Percentiles rank a stretch among this genome's conserved stretches.
phyloP scores from a whole-genome alignment of 2,113 vertebrate genomes.

The Leptocoma aspasia region DNA sequence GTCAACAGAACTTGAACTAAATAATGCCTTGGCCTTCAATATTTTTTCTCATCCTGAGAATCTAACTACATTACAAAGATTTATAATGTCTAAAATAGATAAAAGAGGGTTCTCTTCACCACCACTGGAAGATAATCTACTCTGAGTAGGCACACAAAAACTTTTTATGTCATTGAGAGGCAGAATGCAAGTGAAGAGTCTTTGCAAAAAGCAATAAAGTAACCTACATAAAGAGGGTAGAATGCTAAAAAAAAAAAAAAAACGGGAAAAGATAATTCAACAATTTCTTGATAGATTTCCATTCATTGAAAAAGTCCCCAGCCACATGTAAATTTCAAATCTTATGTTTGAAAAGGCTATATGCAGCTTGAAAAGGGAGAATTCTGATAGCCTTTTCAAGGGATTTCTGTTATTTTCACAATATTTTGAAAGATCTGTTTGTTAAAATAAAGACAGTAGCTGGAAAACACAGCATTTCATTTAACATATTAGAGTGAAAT shows the following conservation, averaged over 20 bases:
- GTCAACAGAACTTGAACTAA: slow-evolving; percentile 5
- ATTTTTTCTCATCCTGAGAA: neutral
- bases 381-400: neutral
- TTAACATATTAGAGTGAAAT: neutral
- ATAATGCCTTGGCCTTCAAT: neutral
- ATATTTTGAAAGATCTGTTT: neutral
- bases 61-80: slow-evolving; percentile 14
- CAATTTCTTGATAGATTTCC: neutral
- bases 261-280: neutral
- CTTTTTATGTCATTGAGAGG: neutral
- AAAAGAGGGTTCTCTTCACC: neutral
- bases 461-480: neutral
- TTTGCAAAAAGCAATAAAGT: neutral
- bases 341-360: neutral
- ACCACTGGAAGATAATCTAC: neutral
- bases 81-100: neutral
- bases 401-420: neutral
- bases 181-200: neutral
- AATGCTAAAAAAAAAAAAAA: neutral
- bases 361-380: neutral
- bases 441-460: neutral
- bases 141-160: neutral
- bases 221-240: neutral
- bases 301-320: neutral
- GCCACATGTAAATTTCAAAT: neutral